phyloP scores from a whole-genome alignment of 2,797 vertebrate genomes.

The Syngnathus rostellatus region DNA sequence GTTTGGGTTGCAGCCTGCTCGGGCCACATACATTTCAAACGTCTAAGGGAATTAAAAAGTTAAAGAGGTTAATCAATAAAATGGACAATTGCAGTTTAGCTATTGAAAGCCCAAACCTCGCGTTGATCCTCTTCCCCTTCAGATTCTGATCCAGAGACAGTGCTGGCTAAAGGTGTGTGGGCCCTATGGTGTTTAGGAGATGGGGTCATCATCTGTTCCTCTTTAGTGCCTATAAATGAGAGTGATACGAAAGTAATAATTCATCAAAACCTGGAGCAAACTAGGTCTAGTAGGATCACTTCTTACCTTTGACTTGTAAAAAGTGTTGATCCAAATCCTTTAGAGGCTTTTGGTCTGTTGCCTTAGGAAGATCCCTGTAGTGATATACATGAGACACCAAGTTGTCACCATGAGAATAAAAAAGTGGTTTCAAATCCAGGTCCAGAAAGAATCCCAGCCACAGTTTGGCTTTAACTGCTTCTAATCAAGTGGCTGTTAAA shows the following conservation, averaged over 20 bases:
- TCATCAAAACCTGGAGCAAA: neutral
- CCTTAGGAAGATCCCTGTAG: constrained; percentile 45
- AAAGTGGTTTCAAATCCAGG: no score
- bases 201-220: constrained; percentile 75
- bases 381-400: constrained; percentile 10
- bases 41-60: constrained; percentile 53
- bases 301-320: constrained; percentile 63
- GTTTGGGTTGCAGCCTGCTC: constrained; percentile 79
- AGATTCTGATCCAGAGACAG: constrained; percentile 87
- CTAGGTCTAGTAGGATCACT: no score
- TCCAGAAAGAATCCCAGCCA: no score
- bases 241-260: neutral
- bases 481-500: no score
- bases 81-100: neutral
- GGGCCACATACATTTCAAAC: constrained; percentile 89
- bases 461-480: no score
- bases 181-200: constrained; percentile 84
- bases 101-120: constrained; percentile 67
- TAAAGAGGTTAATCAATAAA: neutral
- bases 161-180: constrained; percentile 77
- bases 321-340: constrained; percentile 37
- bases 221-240: constrained; percentile 55
- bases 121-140: constrained; percentile 84
- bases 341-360: constrained; percentile 17
- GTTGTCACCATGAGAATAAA: neutral